Percentiles rank a stretch among this genome's conserved stretches.
Conservation (phyloP, 2,113 vertebrate species). For the Corvus hawaiiensis region DNA sequence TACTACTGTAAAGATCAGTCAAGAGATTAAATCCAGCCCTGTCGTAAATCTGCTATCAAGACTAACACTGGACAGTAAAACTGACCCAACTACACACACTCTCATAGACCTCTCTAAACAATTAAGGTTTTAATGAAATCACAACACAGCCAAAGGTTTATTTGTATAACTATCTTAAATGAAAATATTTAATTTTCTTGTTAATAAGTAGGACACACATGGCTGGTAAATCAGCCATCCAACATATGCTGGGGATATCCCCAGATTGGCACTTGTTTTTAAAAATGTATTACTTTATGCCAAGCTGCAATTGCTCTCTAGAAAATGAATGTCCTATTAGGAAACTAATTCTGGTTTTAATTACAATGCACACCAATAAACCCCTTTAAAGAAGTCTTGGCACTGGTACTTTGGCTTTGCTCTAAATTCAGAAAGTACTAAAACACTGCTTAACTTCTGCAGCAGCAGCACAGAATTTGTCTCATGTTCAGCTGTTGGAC, state of each 20-base stretch:
- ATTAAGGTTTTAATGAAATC: conserved; percentile 58
- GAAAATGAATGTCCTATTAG: conserved; percentile 34
- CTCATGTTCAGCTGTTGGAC: not conserved
- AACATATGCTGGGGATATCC: conserved; percentile 1
- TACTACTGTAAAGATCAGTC: conserved; percentile 1
- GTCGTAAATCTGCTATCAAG: conserved; percentile 21
- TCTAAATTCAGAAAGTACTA: not conserved
- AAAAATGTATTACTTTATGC: conserved; percentile 23
- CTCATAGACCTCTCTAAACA: conserved; percentile 24
- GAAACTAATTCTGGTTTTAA: conserved; percentile 51
- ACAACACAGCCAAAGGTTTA: not conserved
- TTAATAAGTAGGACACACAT: conserved; percentile 30
- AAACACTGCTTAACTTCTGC: not conserved
- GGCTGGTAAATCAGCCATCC: conserved; percentile 10
- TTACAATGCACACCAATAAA: conserved; percentile 44
- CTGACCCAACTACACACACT: conserved; percentile 27
- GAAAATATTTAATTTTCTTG: conserved; percentile 43
- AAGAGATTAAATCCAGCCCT: not conserved
- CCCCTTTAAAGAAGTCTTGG: not conserved
- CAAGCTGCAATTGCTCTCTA: conserved; percentile 31
- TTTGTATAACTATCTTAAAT: conserved; percentile 31
- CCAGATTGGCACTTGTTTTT: conserved; percentile 3
- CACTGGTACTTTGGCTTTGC: not conserved
- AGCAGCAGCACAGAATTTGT: not conserved
- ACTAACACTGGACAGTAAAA: not conserved